These are phyloP conservation scores for Anodontia alba DNA, from an alignment of 2,888 invertebrate species.

Conservation along the genomic window DNA sequence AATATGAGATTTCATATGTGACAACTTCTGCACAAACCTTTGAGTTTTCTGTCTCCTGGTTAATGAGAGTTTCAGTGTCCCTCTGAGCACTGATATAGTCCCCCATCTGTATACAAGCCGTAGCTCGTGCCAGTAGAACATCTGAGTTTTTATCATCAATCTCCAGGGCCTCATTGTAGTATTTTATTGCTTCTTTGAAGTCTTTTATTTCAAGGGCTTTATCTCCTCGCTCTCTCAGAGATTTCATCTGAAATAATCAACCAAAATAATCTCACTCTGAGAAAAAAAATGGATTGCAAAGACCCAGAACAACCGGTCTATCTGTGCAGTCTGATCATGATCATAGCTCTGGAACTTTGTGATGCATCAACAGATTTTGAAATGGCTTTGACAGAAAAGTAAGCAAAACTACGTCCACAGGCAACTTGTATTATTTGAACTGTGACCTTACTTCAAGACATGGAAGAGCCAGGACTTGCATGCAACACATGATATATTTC, in stretches of 20 bases:
- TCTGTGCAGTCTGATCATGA: no score
- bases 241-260: slow-evolving; percentile 72
- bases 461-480: no score
- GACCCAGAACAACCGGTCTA: no score
- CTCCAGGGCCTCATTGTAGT: slow-evolving; percentile 81
- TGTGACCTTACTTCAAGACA: no score
- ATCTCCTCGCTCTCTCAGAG: slow-evolving; percentile 74
- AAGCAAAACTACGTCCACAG: no score
- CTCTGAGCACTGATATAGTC: slow-evolving; percentile 73
- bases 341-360: neutral
- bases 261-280: no score
- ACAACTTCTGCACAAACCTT: no score
- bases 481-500: no score
- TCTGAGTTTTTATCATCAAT: slow-evolving; percentile 79
- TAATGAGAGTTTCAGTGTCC: slow-evolving; percentile 76
- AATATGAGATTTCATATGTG: no score
- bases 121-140: slow-evolving; percentile 75
- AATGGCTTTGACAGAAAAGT: no score
- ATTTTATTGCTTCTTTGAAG: slow-evolving; percentile 74
- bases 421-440: no score
- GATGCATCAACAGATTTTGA: no score
- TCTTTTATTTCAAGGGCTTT: slow-evolving; percentile 73
- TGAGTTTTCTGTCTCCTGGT: slow-evolving; percentile 70
- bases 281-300: neutral
- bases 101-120: slow-evolving; percentile 76